phyloP scores from a whole-genome alignment of 2,113 vertebrate genomes.

The Tetrax tetrax region DNA sequence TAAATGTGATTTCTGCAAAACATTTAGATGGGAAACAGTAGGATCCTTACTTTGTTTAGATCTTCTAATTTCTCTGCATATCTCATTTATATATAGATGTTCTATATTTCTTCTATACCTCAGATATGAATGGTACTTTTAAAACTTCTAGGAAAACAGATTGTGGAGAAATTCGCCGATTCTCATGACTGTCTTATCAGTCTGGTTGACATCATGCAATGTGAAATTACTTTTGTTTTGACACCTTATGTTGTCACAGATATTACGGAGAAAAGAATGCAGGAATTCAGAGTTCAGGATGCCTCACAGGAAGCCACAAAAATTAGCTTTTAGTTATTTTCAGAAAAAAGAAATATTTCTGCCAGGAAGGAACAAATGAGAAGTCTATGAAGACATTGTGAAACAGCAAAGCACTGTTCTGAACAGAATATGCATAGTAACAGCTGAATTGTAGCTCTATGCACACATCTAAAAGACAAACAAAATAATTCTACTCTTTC shows the following conservation, averaged over 20 bases:
- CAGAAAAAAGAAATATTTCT: not conserved
- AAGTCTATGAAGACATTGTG: not conserved
- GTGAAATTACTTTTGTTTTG: not conserved
- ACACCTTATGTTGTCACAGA: not conserved
- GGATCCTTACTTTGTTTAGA: not conserved
- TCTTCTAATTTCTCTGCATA: not conserved
- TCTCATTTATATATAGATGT: too few species aligned
- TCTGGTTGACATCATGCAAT: not conserved
- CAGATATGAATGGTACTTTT: not conserved
- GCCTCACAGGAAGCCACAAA: not conserved
- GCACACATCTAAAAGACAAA: not conserved
- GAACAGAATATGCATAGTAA: not conserved
- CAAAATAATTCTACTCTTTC: not conserved
- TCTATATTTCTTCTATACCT: not conserved
- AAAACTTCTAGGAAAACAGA: not conserved
- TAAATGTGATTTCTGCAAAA: not conserved
- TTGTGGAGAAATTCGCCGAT: not conserved
- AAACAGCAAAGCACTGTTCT: not conserved
- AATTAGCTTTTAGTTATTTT: not conserved
- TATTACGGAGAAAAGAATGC: not conserved
- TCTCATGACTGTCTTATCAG: not conserved
- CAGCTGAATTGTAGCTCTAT: not conserved
- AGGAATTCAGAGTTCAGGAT: not conserved
- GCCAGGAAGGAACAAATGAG: not conserved
- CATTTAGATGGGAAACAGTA: not conserved